A percentile compares a stretch with the other conserved stretches of the same genome.
phyloP scores from a whole-genome alignment of 2,888 invertebrate genomes.

The Portevinia maculata region DNA sequence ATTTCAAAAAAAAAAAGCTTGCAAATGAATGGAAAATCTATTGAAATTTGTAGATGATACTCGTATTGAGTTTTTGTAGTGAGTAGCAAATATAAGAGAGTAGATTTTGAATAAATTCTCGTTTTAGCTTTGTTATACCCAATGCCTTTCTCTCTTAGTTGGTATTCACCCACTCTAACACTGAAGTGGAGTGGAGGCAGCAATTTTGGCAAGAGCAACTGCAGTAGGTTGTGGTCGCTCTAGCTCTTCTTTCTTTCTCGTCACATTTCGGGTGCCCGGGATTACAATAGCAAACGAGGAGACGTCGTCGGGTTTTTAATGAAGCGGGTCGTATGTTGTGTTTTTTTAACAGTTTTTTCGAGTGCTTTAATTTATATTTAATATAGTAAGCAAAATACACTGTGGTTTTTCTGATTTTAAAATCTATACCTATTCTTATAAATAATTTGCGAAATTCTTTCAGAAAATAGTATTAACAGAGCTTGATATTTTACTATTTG shows the following conservation, averaged over 20 bases:
- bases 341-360: conserved; percentile 63
- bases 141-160: not conserved
- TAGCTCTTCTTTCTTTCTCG: conserved; percentile 53
- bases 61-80: not conserved
- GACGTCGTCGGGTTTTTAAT: conserved; percentile 71
- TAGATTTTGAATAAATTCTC: conserved; percentile 14
- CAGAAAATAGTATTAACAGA: not conserved
- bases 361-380: conserved; percentile 68
- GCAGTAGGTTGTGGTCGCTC: conserved; percentile 53
- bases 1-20: not conserved
- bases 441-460: not conserved
- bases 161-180: not conserved
- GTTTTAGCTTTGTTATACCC: conserved; percentile 2
- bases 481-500: not conserved
- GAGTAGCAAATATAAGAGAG: not conserved
- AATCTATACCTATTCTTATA: not conserved
- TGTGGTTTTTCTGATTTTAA: not conserved
- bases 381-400: conserved; percentile 61
- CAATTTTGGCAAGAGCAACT: conserved; percentile 35
- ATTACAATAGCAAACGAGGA: conserved; percentile 65
- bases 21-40: conserved; percentile 12
- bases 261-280: conserved; percentile 68
- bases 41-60: conserved; percentile 12
- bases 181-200: conserved; percentile 4
- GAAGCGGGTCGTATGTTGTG: conserved; percentile 71